Conservation (phyloP, 1,140 invertebrate genomes). For the Ceratina australensis region DNA sequence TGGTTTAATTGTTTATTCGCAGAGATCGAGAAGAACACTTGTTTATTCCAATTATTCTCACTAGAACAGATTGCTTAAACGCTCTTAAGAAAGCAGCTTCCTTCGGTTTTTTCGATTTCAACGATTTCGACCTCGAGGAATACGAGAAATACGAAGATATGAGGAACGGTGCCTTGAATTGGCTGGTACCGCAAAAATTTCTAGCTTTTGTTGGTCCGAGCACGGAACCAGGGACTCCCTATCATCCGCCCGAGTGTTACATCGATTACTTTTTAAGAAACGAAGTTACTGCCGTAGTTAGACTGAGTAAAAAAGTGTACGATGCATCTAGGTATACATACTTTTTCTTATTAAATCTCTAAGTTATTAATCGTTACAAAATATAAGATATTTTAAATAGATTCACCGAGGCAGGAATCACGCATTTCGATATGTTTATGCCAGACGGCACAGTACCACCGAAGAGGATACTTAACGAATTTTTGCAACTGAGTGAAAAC, state of each 20-base stretch:
- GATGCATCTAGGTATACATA: conserved; percentile 81
- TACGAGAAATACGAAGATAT: conserved; percentile 89
- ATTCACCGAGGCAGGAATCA: conserved; percentile 87
- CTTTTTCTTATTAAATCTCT: background rate
- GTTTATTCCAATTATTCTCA: conserved; percentile 72
- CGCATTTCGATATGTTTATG: conserved; percentile 90
- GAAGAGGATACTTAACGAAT: conserved; percentile 85
- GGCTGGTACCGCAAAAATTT: conserved; percentile 91
- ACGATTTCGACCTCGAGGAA: conserved; percentile 96
- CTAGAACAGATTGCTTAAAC: conserved; percentile 90
- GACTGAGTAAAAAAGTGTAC: conserved; percentile 88
- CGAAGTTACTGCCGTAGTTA: conserved; percentile 85
- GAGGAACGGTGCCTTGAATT: conserved; percentile 91
- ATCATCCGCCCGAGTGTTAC: conserved; percentile 89
- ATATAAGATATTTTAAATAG: conserved; percentile 67
- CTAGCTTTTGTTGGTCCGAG: conserved; percentile 91
- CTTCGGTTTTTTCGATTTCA: conserved; percentile 95
- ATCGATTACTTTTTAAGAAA: conserved; percentile 89
- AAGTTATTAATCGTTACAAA: too few relatives aligned
- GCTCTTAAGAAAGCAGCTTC: conserved; percentile 92
- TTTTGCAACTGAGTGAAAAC: conserved; percentile 86
- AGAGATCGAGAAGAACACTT: background rate
- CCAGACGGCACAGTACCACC: conserved; percentile 88
- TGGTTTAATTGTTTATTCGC: background rate
- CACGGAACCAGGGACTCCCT: conserved; percentile 82